phyloP scores from a whole-genome alignment of 2,797 vertebrate species.

The Pogoniulus pusillus region DNA sequence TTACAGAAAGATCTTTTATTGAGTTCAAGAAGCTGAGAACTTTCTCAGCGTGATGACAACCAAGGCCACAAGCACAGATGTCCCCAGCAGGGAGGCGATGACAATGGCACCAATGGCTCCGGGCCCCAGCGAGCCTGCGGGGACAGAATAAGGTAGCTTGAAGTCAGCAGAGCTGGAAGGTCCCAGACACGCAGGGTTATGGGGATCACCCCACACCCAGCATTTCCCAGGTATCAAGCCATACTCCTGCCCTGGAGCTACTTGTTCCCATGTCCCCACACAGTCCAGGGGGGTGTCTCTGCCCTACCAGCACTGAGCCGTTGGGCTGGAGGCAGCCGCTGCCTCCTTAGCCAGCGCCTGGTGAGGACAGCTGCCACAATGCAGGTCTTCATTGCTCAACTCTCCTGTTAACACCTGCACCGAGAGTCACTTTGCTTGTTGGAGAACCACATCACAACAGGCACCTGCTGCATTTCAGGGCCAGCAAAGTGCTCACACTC shows the following conservation, averaged over 20 bases:
- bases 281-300: background rate
- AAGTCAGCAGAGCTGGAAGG: background rate
- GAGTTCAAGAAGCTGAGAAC: conserved; percentile 87
- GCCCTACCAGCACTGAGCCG: rapidly evolving
- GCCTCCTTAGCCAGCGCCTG: background rate
- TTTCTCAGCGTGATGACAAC: conserved; percentile 93
- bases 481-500: background rate
- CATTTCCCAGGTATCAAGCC: rapidly evolving
- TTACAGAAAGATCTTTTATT: conserved; percentile 71
- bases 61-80: conserved; percentile 93
- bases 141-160: background rate
- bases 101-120: conserved; percentile 96
- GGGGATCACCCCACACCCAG: background rate
- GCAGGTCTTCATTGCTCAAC: rapidly evolving
- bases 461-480: background rate
- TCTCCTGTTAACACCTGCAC: background rate
- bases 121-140: conserved; percentile 87
- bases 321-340: background rate
- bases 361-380: background rate
- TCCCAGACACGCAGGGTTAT: background rate
- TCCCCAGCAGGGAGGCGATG: conserved; percentile 93
- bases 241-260: rapidly evolving
- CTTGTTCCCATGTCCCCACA: rapidly evolving
- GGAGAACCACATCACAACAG: background rate
- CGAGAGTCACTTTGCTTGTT: rapidly evolving